These are phyloP conservation scores for Drosophila suzukii DNA, from an alignment of 1,140 invertebrate genomes.

Conservation along the genomic window DNA sequence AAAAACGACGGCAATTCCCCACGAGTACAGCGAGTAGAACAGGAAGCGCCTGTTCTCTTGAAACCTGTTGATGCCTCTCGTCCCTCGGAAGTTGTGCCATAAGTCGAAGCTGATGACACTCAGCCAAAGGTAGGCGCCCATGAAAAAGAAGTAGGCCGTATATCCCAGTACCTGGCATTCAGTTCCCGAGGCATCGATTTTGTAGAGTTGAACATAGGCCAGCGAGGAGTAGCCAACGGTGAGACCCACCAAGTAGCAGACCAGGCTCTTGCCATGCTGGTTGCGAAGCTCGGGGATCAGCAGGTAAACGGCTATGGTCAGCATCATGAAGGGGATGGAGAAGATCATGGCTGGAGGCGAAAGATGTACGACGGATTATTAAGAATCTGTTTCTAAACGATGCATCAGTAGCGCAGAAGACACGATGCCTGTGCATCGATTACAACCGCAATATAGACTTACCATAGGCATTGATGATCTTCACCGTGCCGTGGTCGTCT, in stretches of 20 bases:
- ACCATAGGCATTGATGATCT: conserved; percentile 78
- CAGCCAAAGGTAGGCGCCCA: conserved; percentile 92
- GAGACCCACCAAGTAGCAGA: conserved; percentile 89
- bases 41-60: conserved; percentile 87
- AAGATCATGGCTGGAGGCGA: conserved; percentile 86
- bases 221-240: conserved; percentile 87
- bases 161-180: conserved; percentile 84
- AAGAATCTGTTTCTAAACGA: no score
- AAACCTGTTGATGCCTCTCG: conserved; percentile 84
- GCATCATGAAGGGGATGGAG: conserved; percentile 89
- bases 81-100: conserved; percentile 89
- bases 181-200: conserved; percentile 35
- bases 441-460: no score
- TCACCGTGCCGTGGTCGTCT: conserved; percentile 56
- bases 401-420: not conserved
- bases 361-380: not conserved
- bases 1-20: conserved; percentile 87
- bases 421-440: no score
- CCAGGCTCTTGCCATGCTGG: conserved; percentile 90
- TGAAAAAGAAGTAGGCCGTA: conserved; percentile 90
- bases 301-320: conserved; percentile 90
- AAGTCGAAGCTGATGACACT: conserved; percentile 91
- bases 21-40: conserved; percentile 89
- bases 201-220: conserved; percentile 85
- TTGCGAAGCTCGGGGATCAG: conserved; percentile 89